Evolutionary conservation across 2,113 vertebrate genomes (phyloP).

Genomic region (Tetrax tetrax): DNA sequence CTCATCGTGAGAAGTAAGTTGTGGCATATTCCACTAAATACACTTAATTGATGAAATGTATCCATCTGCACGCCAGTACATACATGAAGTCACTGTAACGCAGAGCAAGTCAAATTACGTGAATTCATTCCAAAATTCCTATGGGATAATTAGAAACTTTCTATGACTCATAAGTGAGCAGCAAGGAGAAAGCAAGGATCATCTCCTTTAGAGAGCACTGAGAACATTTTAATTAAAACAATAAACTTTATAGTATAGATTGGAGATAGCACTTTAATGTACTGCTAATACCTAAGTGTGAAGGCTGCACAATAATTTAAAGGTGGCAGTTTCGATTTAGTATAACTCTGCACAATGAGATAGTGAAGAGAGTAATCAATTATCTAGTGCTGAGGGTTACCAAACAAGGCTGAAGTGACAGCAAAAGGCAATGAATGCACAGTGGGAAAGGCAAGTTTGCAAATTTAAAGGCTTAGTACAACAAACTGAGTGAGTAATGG

Average conservation of each 20-base stretch:
- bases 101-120: not conserved
- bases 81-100: not conserved
- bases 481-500: not conserved
- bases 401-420: conserved; percentile 23
- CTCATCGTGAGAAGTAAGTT: not conserved
- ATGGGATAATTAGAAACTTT: conserved; percentile 26
- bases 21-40: not conserved
- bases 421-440: conserved; percentile 6
- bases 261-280: conserved; percentile 2
- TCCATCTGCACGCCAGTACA: not conserved
- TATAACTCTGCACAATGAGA: conserved; percentile 30
- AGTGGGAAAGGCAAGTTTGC: not conserved
- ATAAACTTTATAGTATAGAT: conserved; percentile 50
- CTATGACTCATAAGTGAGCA: not conserved
- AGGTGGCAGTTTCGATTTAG: conserved; percentile 27
- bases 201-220: not conserved
- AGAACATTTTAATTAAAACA: conserved; percentile 61
- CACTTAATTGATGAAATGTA: not conserved
- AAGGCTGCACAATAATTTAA: conserved; percentile 39
- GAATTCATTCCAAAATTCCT: not conserved
- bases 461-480: conserved; percentile 7
- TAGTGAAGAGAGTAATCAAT: conserved; percentile 40
- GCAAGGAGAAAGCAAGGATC: not conserved
- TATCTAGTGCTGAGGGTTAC: not conserved
- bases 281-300: not conserved